These are phyloP conservation scores for Thyatira batis DNA, from an alignment of 2,888 invertebrate genomes.

Conservation along the genomic window DNA sequence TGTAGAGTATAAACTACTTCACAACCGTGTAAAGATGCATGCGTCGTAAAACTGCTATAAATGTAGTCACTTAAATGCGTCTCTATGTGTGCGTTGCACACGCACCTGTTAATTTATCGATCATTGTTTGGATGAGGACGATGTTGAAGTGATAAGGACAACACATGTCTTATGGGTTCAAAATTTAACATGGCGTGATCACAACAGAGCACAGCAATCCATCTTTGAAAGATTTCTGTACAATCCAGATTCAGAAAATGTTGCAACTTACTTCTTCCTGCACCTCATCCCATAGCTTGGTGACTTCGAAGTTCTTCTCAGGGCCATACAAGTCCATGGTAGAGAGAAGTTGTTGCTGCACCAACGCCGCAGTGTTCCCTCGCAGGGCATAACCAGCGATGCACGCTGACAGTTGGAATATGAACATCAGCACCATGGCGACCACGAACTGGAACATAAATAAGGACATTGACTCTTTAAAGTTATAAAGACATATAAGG, in stretches of 20 bases:
- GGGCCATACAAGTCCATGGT: conserved; percentile 76
- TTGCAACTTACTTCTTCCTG: conserved; percentile 81
- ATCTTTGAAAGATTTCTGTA: too few species aligned
- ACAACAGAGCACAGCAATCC: too few species aligned
- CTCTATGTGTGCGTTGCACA: too few species aligned
- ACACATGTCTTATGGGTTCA: too few species aligned
- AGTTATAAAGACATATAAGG: too few species aligned
- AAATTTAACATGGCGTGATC: too few species aligned
- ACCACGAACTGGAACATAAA: conserved; percentile 82
- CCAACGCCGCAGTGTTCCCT: conserved; percentile 76
- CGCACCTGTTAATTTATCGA: neutral
- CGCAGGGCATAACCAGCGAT: conserved; percentile 87
- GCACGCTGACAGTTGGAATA: conserved; percentile 89
- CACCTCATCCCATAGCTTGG: conserved; percentile 83
- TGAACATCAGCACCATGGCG: conserved; percentile 86
- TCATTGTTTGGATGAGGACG: neutral
- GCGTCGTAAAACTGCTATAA: neutral
- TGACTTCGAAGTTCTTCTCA: conserved; percentile 57
- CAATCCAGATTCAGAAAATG: neutral
- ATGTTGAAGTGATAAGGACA: too few species aligned
- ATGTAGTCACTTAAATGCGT: neutral
- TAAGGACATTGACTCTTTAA: too few species aligned
- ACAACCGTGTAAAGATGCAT: too few species aligned
- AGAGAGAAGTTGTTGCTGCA: conserved; percentile 74
- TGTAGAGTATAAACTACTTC: too few species aligned